Evolutionary conservation across 2,888 invertebrate species (phyloP), one percentile per base, ranked within the genome.

Genomic region (Flexamia atlantica): DNA sequence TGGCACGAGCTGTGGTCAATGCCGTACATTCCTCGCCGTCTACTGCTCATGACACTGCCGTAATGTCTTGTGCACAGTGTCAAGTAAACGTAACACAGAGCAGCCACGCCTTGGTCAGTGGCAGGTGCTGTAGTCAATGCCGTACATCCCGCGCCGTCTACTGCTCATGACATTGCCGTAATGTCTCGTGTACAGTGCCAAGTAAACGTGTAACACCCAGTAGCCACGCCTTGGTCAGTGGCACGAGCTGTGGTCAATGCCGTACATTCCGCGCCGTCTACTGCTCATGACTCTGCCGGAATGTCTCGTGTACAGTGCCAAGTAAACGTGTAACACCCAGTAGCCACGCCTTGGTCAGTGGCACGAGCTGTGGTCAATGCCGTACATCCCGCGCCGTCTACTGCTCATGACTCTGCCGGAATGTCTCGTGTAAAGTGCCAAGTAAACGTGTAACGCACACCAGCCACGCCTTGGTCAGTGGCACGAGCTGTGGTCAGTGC

Each of bases 331-430:
- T 4, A 20, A 60, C 60, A 25, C 25, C 20, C 60, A 60, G 60
- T 25, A 60, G 25, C 60, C 12, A 50, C 60, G 60, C 60, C n/a
- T 60, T 60, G 25, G 60, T 60, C 60, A 60, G 50, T 17, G 17
- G 50, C 50, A 50, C 50, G 50, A 50, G 50, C 50, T 17, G 50
- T 50, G 50, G 17, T n/a, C n/a, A 53, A 20, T 60, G 25, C 60
- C 60, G 25, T 25, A 9, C 50, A 50, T 50, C 17, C 50, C 7
- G 50, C 50, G 4, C 50, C 50, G 17, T 50, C 50, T 50, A 50
- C 50, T 9, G 50, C 50, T 17, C 12, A 7, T 60, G 60, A 20
- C 60, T 23, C 25, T 25, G 17, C 17, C 60, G 25, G 4, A 40
- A 5, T 40, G 40, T 53, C 25, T 14, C 60, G 17, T 23, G 4